Conservation (phyloP, 2,113 vertebrate genomes). For the Tupaia tana region DNA sequence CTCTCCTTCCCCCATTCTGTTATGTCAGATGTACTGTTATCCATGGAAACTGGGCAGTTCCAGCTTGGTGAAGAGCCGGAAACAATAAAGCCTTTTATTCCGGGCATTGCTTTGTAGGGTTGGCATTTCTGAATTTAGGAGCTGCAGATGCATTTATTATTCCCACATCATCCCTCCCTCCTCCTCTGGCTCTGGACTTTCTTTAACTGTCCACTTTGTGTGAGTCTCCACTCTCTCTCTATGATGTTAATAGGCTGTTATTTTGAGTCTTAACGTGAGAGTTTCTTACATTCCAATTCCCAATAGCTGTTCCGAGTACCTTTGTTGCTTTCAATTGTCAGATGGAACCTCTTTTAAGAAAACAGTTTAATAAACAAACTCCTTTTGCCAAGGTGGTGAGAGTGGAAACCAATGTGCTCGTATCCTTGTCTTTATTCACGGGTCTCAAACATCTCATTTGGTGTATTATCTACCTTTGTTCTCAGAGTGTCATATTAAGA, state of each 20-base stretch:
- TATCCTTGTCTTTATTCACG: background rate
- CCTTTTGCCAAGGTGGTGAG: background rate
- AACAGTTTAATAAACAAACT: constrained; percentile 5
- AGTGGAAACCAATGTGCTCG: background rate
- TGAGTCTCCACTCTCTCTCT: background rate
- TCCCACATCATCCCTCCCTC: background rate
- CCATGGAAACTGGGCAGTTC: background rate
- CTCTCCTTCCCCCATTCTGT: background rate
- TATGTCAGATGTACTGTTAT: background rate
- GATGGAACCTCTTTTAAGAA: background rate
- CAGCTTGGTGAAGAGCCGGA: background rate
- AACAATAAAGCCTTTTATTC: background rate
- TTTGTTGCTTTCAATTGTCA: constrained; percentile 4
- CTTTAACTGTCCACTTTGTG: background rate
- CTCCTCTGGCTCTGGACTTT: background rate
- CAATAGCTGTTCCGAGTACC: background rate
- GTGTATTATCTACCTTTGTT: background rate
- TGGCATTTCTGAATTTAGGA: constrained; percentile 28
- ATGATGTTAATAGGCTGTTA: constrained; percentile 37
- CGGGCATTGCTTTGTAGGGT: background rate
- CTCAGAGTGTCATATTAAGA: background rate
- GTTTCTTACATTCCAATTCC: constrained; percentile 33
- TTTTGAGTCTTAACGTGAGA: constrained; percentile 36
- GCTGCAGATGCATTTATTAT: background rate
- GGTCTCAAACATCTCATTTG: background rate